Conservation (phyloP, 2,797 vertebrate genomes). For the Gymnopithys bicolor region DNA sequence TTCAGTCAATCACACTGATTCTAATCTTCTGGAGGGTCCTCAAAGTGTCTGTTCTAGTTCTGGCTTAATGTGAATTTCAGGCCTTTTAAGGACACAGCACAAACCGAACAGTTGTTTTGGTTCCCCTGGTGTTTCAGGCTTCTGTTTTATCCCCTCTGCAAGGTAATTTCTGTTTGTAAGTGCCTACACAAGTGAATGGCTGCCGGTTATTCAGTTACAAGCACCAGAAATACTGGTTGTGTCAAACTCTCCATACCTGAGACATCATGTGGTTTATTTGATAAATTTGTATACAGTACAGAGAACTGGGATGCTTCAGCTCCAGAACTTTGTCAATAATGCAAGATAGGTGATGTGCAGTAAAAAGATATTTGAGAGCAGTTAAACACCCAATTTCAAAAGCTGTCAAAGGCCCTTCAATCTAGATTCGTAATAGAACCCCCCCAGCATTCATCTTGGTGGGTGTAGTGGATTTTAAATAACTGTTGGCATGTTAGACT, state of each 20-base stretch:
- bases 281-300: background rate
- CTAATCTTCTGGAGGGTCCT: background rate
- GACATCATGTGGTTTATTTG: background rate
- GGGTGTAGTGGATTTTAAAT: background rate
- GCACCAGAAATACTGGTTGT: background rate
- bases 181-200: fast-evolving
- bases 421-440: background rate
- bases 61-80: background rate
- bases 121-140: background rate
- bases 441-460: background rate
- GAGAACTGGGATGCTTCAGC: background rate
- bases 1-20: background rate
- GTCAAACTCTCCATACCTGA: background rate
- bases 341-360: background rate
- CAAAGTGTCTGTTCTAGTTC: background rate
- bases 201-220: background rate
- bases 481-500: background rate
- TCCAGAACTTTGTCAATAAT: background rate
- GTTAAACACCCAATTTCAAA: background rate
- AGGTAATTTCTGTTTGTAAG: background rate
- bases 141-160: background rate
- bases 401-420: background rate
- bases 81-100: background rate
- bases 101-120: background rate
- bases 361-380: background rate